Conservation (phyloP, 1,140 invertebrate genomes). For the Ectropis grisescens region DNA sequence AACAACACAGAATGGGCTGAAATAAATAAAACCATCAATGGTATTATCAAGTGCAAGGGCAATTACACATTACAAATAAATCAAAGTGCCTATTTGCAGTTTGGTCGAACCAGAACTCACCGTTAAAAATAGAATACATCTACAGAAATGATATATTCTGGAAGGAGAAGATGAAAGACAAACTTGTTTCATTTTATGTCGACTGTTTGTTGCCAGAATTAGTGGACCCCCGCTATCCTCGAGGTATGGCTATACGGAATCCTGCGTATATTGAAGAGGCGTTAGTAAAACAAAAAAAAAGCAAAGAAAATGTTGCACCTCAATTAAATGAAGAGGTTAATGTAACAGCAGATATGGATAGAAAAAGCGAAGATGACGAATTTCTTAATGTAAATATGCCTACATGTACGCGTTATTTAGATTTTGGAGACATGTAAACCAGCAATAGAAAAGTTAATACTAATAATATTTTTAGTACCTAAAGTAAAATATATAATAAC, state of each 20-base stretch:
- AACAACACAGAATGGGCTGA: neutral
- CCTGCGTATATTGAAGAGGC: neutral
- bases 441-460: no score
- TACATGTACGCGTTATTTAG: no score
- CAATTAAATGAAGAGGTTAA: no score
- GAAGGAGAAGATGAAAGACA: slow-evolving; percentile 4
- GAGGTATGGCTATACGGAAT: slow-evolving; percentile 1
- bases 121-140: slow-evolving; percentile 1
- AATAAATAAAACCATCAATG: neutral
- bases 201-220: slow-evolving; percentile 6
- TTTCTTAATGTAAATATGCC: no score
- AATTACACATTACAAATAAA: slow-evolving; percentile 1
- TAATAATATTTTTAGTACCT: no score
- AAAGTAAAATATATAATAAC: no score
- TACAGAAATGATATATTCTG: slow-evolving; percentile 4
- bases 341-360: no score
- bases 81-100: neutral
- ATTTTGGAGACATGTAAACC: no score
- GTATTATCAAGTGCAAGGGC: neutral
- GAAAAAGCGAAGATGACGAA: no score
- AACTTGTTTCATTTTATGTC: slow-evolving; percentile 2
- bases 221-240: slow-evolving; percentile 1
- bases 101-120: neutral
- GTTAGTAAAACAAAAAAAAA: no score
- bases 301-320: no score